These are phyloP conservation scores for Puma concolor DNA, from an alignment of 2,113 vertebrate species.

Conservation along the genomic window DNA sequence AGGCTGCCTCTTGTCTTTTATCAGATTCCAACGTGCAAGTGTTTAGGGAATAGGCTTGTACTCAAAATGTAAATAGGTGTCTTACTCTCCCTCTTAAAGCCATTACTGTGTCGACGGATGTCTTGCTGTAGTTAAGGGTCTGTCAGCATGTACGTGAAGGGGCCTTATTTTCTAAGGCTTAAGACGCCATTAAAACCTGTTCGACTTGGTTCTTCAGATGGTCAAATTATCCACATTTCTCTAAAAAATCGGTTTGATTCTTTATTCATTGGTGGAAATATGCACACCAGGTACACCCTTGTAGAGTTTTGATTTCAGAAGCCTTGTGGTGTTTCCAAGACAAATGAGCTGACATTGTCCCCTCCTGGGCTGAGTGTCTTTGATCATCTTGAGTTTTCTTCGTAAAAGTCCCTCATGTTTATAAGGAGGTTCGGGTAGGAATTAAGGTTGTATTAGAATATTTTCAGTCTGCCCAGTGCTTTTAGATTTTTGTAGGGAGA, in stretches of 20 bases:
- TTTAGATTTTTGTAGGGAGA: neutral
- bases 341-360: neutral
- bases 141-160: constrained; percentile 69
- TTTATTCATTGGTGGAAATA: constrained; percentile 39
- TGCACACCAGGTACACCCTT: accelerated
- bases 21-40: constrained; percentile 62
- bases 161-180: constrained; percentile 60
- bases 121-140: constrained; percentile 56
- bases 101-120: constrained; percentile 49
- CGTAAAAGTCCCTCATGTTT: neutral
- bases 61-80: constrained; percentile 79
- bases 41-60: constrained; percentile 69
- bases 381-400: neutral
- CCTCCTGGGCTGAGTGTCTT: neutral
- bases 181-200: constrained; percentile 74
- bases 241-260: constrained; percentile 63
- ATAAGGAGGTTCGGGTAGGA: too few relatives aligned
- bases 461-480: neutral
- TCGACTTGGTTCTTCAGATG: constrained; percentile 69
- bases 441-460: too few relatives aligned
- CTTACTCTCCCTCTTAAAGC: constrained; percentile 77
- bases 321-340: neutral
- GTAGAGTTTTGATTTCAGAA: neutral
- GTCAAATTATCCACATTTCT: constrained; percentile 74
- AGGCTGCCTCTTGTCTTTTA: constrained; percentile 58